Conservation (phyloP, 2,888 invertebrate species). For the Dusona sp. region DNA sequence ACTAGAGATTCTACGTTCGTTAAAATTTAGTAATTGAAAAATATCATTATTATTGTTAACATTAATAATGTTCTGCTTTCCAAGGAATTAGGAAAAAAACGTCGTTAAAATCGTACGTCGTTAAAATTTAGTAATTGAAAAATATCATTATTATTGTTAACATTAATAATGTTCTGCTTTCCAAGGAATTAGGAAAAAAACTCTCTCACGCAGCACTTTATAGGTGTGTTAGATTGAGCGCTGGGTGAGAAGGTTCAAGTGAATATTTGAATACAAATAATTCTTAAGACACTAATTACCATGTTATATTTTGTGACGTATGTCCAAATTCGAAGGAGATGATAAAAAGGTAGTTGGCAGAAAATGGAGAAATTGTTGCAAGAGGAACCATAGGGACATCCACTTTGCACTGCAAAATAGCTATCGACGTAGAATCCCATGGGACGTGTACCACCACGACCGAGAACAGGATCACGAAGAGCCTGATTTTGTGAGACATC, state of each 20-base stretch:
- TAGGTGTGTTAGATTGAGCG: no score
- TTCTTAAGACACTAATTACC: not conserved
- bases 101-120: no score
- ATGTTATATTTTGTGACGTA: not conserved
- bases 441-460: conserved; percentile 81
- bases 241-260: no score
- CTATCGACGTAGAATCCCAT: conserved; percentile 70
- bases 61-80: no score
- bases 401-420: conserved; percentile 66
- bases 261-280: not conserved
- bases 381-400: conserved; percentile 58
- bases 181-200: not conserved
- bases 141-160: no score
- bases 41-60: no score
- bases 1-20: no score
- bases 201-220: not conserved
- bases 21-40: no score
- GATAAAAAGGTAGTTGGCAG: not conserved
- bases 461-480: conserved; percentile 81
- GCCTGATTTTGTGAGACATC: conserved; percentile 82
- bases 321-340: not conserved
- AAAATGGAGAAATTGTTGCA: conserved; percentile 20
- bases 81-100: not conserved
- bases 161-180: no score
- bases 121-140: no score